Conservation (phyloP, 2,888 invertebrate species). For the Brachylomia viminalis region DNA sequence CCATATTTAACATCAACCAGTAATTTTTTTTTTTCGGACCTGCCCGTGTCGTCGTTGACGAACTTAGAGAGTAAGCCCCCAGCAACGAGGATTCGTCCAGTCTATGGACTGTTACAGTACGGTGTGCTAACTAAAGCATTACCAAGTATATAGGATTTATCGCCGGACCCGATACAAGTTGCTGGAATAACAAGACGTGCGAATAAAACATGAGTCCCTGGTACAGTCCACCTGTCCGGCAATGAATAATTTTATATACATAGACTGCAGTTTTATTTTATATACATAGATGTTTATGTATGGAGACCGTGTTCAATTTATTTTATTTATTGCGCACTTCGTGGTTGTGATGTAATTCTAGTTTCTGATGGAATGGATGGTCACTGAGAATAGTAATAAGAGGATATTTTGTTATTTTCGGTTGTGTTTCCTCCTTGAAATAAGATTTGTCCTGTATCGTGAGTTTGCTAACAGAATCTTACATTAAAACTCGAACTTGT, state of each 20-base stretch:
- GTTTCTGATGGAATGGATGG: slow-evolving; percentile 1
- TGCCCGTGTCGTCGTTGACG: too few relatives aligned
- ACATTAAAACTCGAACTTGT: neutral
- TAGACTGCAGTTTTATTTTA: slow-evolving; percentile 57
- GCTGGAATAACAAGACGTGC: slow-evolving; percentile 47
- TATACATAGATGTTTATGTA: slow-evolving; percentile 60
- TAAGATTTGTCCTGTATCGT: neutral
- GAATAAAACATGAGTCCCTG: slow-evolving; percentile 68
- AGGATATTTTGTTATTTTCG: neutral
- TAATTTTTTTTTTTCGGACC: too few relatives aligned
- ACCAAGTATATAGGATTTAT: slow-evolving; percentile 59
- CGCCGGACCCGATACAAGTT: slow-evolving; percentile 33
- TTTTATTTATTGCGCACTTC: slow-evolving; percentile 55
- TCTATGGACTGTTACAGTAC: slow-evolving; percentile 2
- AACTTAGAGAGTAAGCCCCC: too few relatives aligned
- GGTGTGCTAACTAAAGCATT: slow-evolving; percentile 36
- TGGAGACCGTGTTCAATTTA: slow-evolving; percentile 56
- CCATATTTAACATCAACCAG: too few relatives aligned
- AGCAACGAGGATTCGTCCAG: neutral
- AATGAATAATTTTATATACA: slow-evolving; percentile 65
- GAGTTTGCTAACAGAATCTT: neutral
- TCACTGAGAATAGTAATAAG: slow-evolving; percentile 3
- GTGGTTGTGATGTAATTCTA: slow-evolving; percentile 28
- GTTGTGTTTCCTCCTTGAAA: neutral
- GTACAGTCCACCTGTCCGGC: slow-evolving; percentile 60